Evolutionary conservation across 2,797 vertebrate genomes (phyloP).

Genomic region (Acropternis orthonyx): DNA sequence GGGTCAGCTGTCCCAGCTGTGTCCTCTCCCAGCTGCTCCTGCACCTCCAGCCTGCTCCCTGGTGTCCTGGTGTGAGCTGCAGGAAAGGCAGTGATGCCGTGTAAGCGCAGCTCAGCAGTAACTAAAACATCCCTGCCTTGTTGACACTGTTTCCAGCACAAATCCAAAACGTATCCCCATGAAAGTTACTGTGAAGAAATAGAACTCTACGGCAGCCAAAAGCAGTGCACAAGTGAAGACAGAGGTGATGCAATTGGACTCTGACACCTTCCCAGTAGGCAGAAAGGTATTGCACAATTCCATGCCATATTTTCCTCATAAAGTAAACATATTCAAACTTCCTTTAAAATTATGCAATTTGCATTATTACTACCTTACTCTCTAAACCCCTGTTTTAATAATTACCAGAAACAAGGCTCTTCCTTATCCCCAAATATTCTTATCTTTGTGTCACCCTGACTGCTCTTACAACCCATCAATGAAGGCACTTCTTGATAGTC

Average conservation of each 20-base stretch:
- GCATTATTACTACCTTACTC: background rate
- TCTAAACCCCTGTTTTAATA: background rate
- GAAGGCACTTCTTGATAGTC: background rate
- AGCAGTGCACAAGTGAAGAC: background rate
- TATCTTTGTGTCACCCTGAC: background rate
- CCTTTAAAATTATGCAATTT: background rate
- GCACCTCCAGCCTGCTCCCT: background rate
- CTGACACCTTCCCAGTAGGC: background rate
- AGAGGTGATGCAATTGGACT: background rate
- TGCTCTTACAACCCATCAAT: background rate
- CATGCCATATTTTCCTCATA: background rate
- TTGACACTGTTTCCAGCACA: background rate
- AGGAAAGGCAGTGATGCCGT: background rate
- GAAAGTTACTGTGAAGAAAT: background rate
- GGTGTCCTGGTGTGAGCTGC: background rate
- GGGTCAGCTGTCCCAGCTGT: background rate
- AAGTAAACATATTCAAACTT: background rate
- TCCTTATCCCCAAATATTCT: background rate
- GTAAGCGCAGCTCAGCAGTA: background rate
- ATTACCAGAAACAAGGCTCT: background rate
- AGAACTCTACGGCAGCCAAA: background rate
- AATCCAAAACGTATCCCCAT: background rate
- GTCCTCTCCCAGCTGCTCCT: background rate
- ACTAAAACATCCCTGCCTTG: background rate
- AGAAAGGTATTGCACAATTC: background rate